A percentile compares a stretch with the other conserved stretches of the same genome.
These are phyloP conservation scores for Lutraria rhynchaena DNA, from an alignment of 1,140 invertebrate species.

Conservation along the genomic window DNA sequence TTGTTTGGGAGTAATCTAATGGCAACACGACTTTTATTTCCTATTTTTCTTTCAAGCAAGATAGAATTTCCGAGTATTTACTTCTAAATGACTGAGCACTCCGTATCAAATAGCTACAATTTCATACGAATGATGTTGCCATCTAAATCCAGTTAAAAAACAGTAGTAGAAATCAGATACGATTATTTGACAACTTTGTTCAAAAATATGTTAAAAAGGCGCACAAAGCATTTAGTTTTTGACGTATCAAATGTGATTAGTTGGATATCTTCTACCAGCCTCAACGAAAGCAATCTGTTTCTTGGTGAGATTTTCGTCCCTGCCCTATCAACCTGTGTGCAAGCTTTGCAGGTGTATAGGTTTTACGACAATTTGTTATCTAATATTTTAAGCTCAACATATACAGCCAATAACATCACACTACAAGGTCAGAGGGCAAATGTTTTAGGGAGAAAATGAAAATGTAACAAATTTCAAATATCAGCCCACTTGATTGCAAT, in stretches of 20 bases:
- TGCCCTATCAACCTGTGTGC: not conserved
- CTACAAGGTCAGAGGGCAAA: too few species aligned
- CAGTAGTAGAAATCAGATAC: conserved; percentile 27
- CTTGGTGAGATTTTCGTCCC: not conserved
- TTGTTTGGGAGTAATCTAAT: conserved; percentile 14
- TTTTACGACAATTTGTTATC: too few species aligned
- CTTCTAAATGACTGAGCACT: conserved; percentile 30
- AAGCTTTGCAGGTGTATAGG: conserved; percentile 31
- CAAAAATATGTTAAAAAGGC: conserved; percentile 27
- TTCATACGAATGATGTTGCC: conserved; percentile 15
- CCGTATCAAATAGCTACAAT: conserved; percentile 21
- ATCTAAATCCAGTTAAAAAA: not conserved
- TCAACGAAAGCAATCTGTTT: conserved; percentile 21
- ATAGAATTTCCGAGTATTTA: conserved; percentile 7
- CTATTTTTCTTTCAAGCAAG: conserved; percentile 21
- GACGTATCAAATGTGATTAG: conserved; percentile 1
- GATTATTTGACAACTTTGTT: conserved; percentile 33
- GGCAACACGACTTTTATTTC: conserved; percentile 24
- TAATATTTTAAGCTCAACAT: too few species aligned
- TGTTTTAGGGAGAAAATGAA: too few species aligned
- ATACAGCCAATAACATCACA: too few species aligned
- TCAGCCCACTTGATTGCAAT: too few species aligned
- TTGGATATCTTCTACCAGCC: conserved; percentile 22
- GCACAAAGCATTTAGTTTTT: conserved; percentile 17
- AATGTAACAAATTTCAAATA: too few species aligned